Conservation (phyloP, 1,140 invertebrate species). For the Chymomyza costata region DNA sequence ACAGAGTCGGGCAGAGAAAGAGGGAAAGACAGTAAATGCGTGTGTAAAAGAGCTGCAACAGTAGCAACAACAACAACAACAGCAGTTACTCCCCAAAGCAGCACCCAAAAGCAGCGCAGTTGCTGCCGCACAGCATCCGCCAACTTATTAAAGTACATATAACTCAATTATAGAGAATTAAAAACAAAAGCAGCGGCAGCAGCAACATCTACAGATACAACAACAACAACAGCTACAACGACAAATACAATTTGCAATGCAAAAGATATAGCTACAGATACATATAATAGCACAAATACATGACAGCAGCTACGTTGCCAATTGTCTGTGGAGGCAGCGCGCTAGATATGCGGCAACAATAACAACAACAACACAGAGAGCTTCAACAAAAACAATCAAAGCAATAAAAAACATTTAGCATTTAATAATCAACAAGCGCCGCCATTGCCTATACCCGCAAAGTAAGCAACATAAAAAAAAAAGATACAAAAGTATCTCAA, state of each 20-base stretch:
- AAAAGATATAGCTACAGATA: constrained; percentile 30
- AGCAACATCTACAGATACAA: constrained; percentile 27
- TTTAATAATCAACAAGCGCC: constrained; percentile 50
- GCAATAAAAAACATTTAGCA: constrained; percentile 71
- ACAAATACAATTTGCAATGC: constrained; percentile 53
- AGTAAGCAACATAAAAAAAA: constrained; percentile 4
- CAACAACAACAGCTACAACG: constrained; percentile 33
- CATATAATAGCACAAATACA: constrained; percentile 18
- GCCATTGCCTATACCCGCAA: constrained; percentile 8
- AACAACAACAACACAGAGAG: constrained; percentile 10
- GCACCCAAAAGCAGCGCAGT: no score
- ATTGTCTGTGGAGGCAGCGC: neutral
- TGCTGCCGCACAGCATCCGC: no score
- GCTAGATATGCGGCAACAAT: constrained; percentile 15
- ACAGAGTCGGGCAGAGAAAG: constrained; percentile 21
- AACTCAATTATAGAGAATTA: constrained; percentile 70
- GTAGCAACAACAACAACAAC: constrained; percentile 24
- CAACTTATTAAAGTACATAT: constrained; percentile 70
- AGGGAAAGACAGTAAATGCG: constrained; percentile 11
- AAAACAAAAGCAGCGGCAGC: constrained; percentile 60
- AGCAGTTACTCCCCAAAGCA: no score
- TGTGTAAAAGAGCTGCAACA: constrained; percentile 7
- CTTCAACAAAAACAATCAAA: constrained; percentile 53
- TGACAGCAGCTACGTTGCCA: neutral
- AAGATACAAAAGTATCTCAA: neutral